These are phyloP conservation scores for Fulica atra DNA, from an alignment of 2,113 vertebrate genomes.

Conservation along the genomic window DNA sequence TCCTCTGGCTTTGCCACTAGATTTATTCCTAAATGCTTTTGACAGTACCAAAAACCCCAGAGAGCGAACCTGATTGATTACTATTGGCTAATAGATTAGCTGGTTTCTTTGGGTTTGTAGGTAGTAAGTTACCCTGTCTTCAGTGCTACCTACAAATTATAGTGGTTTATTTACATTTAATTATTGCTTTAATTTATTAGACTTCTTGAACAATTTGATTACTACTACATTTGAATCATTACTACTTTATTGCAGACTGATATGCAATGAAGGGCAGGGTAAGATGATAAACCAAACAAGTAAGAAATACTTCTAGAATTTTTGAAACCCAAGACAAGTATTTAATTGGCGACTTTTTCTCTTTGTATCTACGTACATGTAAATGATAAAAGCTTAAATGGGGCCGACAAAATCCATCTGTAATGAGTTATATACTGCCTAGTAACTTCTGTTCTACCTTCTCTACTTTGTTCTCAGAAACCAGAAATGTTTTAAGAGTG, in stretches of 20 bases:
- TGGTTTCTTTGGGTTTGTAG: neutral
- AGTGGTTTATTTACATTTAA: neutral
- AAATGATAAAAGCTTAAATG: neutral
- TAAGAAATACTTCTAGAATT: neutral
- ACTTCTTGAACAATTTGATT: neutral
- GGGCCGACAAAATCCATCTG: neutral
- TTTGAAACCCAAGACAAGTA: neutral
- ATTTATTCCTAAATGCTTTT: conserved; percentile 15
- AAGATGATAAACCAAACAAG: neutral
- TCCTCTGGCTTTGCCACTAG: neutral
- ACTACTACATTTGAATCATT: neutral
- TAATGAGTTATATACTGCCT: neutral
- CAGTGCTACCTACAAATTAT: neutral
- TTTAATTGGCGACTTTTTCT: neutral
- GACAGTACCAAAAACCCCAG: conserved; percentile 11
- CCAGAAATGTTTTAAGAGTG: neutral
- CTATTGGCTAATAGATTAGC: conserved; percentile 39
- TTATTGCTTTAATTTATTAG: neutral
- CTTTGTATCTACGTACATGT: neutral
- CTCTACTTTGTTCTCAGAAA: neutral
- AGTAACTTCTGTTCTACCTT: neutral
- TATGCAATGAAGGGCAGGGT: neutral
- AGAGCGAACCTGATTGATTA: conserved; percentile 16
- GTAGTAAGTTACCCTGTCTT: neutral
- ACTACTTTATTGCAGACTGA: neutral